Conservation (phyloP, 2,888 invertebrate species). For the Drosophila rellima region DNA sequence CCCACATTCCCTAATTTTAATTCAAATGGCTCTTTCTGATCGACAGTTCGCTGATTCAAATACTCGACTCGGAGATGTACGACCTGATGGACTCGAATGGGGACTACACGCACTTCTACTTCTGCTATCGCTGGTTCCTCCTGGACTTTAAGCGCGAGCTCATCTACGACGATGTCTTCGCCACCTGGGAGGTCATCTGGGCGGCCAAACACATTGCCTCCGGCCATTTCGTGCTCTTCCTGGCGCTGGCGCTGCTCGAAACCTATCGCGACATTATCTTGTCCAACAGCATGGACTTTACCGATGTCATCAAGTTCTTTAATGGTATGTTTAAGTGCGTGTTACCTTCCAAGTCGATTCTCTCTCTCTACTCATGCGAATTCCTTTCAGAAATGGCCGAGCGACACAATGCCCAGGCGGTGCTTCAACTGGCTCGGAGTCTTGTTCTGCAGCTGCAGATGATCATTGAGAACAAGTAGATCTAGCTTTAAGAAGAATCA, state of each 20-base stretch:
- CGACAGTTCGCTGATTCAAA: constrained; percentile 91
- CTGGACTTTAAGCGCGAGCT: constrained; percentile 98
- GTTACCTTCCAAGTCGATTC: background rate
- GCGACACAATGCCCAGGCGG: constrained; percentile 93
- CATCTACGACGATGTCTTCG: constrained; percentile 96
- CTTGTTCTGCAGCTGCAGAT: constrained; percentile 95
- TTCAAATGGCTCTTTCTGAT: background rate
- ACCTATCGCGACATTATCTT: constrained; percentile 97
- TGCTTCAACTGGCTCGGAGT: constrained; percentile 93
- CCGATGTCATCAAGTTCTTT: constrained; percentile 99
- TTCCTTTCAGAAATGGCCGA: constrained; percentile 96
- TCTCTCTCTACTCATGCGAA: constrained; percentile 4
- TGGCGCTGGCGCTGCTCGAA: constrained; percentile 96
- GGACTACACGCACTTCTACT: constrained; percentile 98
- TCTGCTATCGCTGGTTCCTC: constrained; percentile 98
- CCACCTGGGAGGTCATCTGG: constrained; percentile 98
- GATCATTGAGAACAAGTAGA: constrained; percentile 95
- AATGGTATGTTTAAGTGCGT: constrained; percentile 89
- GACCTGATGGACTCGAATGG: constrained; percentile 97
- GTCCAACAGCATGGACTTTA: constrained; percentile 98
- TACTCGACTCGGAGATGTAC: constrained; percentile 96
- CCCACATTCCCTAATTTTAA: too few species aligned
- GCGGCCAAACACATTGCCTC: constrained; percentile 95
- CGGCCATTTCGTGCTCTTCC: constrained; percentile 95
- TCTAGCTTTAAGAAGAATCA: background rate